Percentiles rank a stretch among this genome's conserved stretches.
Conservation (phyloP, 2,888 invertebrate species). For the Temnothorax ravouxi region DNA sequence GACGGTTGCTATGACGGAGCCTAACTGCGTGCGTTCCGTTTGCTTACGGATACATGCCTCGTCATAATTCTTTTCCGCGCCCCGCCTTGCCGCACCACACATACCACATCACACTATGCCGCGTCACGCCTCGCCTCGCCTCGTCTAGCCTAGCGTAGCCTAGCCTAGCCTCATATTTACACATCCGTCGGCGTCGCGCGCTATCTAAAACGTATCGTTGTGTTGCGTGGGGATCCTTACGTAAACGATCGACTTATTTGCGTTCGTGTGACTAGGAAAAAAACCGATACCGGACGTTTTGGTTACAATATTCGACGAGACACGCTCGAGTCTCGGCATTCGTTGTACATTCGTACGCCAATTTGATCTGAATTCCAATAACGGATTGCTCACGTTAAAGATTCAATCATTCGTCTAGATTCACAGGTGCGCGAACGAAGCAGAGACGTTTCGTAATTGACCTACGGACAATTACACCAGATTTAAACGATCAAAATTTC, state of each 20-base stretch:
- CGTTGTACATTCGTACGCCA: neutral
- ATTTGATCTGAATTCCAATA: neutral
- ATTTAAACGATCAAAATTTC: constrained; percentile 68
- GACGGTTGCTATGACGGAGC: neutral
- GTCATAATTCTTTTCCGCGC: neutral
- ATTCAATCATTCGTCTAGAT: neutral
- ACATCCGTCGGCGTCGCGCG: neutral
- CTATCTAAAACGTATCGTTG: constrained; percentile 25
- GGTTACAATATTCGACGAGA: neutral
- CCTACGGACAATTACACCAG: constrained; percentile 60
- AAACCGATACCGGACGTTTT: neutral
- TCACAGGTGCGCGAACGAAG: neutral
- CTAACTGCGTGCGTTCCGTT: neutral
- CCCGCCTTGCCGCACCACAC: neutral
- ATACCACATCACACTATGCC: too few species aligned
- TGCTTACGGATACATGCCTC: neutral
- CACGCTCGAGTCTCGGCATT: neutral
- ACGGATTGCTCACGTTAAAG: neutral
- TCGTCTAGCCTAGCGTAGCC: neutral
- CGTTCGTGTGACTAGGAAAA: constrained; percentile 5
- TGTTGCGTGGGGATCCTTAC: constrained; percentile 22
- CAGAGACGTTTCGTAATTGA: too few species aligned
- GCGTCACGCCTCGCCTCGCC: too few species aligned
- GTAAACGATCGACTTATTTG: constrained; percentile 37
- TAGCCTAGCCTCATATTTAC: neutral